Evolutionary conservation across 1,140 invertebrate genomes (phyloP).

Genomic region (Micrasema longulum): DNA sequence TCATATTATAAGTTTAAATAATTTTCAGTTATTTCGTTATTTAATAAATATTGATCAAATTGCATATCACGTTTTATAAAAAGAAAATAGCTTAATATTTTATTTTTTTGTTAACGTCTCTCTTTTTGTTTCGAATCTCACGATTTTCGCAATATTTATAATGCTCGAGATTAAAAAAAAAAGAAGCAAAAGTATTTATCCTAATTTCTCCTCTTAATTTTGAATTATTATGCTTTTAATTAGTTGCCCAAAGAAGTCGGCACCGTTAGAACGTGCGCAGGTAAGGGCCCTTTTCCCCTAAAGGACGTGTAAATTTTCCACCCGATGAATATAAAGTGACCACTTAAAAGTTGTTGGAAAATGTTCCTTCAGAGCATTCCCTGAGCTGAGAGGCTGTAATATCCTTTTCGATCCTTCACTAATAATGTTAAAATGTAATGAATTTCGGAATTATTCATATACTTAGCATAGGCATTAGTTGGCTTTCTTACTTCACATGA

Average conservation of each 20-base stretch:
- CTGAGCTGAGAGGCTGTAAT: conserved; percentile 13
- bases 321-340: conserved; percentile 51
- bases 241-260: conserved; percentile 29
- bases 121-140: too few relatives aligned
- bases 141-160: background rate
- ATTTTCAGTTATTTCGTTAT: too few relatives aligned
- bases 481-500: too few relatives aligned
- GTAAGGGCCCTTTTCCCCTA: conserved; percentile 35
- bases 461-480: background rate
- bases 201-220: conserved; percentile 38
- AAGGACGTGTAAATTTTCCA: conserved; percentile 49
- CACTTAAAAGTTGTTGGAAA: conserved; percentile 53
- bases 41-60: too few relatives aligned
- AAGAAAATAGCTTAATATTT: too few relatives aligned
- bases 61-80: too few relatives aligned
- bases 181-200: conserved; percentile 32
- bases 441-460: conserved; percentile 45
- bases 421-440: conserved; percentile 37
- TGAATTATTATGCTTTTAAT: conserved; percentile 40
- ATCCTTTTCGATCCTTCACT: conserved; percentile 15
- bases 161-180: conserved; percentile 14
- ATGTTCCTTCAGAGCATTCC: conserved; percentile 22
- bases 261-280: conserved; percentile 27
- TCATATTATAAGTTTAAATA: too few relatives aligned
- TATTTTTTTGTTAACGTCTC: too few relatives aligned